A percentile compares a stretch with the other conserved stretches of the same genome.
These are phyloP conservation scores for Ctenomys sociabilis DNA, from an alignment of 2,113 vertebrate genomes.

Conservation along the genomic window DNA sequence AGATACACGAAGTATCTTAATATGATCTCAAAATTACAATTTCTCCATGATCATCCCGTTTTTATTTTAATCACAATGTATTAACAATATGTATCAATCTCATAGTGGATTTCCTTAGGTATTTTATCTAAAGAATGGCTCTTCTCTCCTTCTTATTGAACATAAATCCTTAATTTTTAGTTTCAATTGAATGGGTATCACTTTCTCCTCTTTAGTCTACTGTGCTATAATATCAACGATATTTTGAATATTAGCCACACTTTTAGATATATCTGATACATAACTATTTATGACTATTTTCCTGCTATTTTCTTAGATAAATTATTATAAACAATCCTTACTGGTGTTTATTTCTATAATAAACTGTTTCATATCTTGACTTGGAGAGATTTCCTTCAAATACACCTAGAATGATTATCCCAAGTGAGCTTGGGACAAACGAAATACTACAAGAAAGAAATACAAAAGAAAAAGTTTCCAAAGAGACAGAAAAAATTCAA, in stretches of 20 bases:
- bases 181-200: neutral
- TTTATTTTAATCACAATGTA: conserved; percentile 32
- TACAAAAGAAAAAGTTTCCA: neutral
- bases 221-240: neutral
- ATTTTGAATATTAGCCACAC: neutral
- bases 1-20: too few species aligned
- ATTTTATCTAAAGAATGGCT: neutral
- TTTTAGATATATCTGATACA: conserved; percentile 23
- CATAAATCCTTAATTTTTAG: conserved; percentile 12
- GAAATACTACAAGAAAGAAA: neutral
- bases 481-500: neutral
- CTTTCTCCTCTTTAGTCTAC: conserved; percentile 3
- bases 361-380: conserved; percentile 12
- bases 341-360: conserved; percentile 44
- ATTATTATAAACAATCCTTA: conserved; percentile 1
- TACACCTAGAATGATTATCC: neutral
- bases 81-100: neutral
- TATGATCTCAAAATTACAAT: neutral
- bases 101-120: neutral
- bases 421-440: neutral
- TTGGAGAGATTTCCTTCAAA: neutral
- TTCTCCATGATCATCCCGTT: neutral
- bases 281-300: conserved; percentile 30
- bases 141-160: conserved; percentile 29
- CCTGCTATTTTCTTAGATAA: conserved; percentile 21